Conservation (phyloP, 2,113 vertebrate species). For the Aspidoscelis tigris region DNA sequence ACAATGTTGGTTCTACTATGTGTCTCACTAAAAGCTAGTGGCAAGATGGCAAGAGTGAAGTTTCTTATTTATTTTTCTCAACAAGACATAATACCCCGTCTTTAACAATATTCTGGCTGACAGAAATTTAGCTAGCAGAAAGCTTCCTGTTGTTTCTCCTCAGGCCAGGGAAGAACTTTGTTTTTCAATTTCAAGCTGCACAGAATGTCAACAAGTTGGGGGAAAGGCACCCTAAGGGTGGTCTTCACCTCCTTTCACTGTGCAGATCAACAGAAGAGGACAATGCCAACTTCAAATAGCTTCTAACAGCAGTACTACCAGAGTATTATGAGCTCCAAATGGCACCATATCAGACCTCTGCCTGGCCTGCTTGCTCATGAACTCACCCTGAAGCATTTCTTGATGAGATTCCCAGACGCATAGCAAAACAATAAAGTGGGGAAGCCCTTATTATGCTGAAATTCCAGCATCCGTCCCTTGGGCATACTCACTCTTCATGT, state of each 20-base stretch:
- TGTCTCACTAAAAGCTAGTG: too few species aligned
- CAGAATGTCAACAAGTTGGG: not conserved
- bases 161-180: not conserved
- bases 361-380: conserved; percentile 57
- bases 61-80: not conserved
- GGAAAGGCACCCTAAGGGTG: not conserved
- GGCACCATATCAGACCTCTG: not conserved
- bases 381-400: conserved; percentile 35
- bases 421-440: conserved; percentile 67
- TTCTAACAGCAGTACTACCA: not conserved
- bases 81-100: too few species aligned
- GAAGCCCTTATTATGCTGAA: conserved; percentile 61
- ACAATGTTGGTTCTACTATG: too few species aligned
- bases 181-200: not conserved
- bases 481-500: conserved; percentile 53
- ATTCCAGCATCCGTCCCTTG: conserved; percentile 36
- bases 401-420: conserved; percentile 68
- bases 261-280: not conserved
- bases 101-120: not conserved
- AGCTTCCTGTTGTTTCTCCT: not conserved
- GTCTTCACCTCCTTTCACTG: not conserved
- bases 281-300: not conserved
- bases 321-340: not conserved
- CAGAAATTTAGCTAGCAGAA: not conserved
- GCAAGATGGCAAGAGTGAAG: too few species aligned